Conservation (phyloP, 1,140 invertebrate species). For the Pentalonia nigronervosa region DNA sequence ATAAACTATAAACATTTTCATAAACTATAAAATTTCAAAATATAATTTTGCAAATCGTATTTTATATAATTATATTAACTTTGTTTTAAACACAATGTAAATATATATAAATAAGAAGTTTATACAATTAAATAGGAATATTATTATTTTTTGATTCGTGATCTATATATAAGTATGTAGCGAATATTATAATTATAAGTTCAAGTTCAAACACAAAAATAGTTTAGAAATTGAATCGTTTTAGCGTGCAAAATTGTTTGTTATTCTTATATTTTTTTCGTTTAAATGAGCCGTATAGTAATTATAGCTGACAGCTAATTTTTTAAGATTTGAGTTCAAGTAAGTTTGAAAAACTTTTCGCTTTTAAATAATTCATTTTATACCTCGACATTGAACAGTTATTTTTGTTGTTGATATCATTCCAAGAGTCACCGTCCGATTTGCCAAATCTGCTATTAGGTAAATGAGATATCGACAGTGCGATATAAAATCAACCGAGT, state of each 20-base stretch:
- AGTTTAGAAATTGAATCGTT: neutral
- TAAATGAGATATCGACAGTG: neutral
- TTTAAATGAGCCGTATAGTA: neutral
- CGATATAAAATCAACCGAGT: neutral
- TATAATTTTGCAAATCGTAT: neutral
- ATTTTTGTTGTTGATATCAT: conserved; percentile 45
- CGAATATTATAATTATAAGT: neutral
- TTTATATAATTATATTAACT: neutral
- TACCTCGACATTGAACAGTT: conserved; percentile 45
- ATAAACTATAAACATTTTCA: neutral
- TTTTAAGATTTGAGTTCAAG: neutral
- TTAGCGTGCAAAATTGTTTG: neutral
- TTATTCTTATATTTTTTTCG: neutral
- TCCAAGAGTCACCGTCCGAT: conserved; percentile 20
- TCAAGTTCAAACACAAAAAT: neutral
- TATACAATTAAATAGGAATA: neutral
- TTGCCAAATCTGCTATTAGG: conserved; percentile 17
- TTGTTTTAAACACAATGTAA: neutral
- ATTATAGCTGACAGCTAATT: neutral
- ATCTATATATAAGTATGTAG: neutral
- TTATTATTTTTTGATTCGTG: neutral
- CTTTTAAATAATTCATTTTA: neutral
- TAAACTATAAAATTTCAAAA: neutral
- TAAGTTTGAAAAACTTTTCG: conserved; percentile 11
- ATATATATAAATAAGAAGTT: neutral